Evolutionary conservation across 1,140 invertebrate species (phyloP).

Genomic region (Parapsyche elsis): DNA sequence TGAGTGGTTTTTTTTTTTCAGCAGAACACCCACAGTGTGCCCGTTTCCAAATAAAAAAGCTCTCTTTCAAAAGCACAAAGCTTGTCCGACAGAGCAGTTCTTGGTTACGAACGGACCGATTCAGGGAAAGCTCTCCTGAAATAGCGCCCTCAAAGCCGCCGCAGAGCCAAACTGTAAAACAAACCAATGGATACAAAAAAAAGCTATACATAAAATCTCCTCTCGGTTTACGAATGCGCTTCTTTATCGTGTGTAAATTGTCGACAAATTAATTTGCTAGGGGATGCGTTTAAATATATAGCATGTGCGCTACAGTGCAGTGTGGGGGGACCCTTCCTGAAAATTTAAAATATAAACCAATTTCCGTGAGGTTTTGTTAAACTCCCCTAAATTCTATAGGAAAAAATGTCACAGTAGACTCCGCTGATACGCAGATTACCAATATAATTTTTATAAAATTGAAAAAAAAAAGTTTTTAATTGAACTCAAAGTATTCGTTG

Average conservation of each 20-base stretch:
- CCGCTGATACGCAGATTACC: no score
- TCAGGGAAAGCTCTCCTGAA: conserved; percentile 3
- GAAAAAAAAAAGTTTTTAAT: not conserved
- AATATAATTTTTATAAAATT: not conserved
- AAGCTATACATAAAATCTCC: not conserved
- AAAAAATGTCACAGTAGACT: no score
- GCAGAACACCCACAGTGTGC: not conserved
- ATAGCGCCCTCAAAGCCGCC: not conserved
- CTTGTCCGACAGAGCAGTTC: not conserved
- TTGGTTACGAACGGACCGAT: not conserved
- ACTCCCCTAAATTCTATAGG: no score
- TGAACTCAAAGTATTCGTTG: not conserved
- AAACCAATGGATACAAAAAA: not conserved
- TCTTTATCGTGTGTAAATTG: not conserved
- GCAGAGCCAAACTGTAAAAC: not conserved
- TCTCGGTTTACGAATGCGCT: not conserved
- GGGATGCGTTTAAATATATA: no score
- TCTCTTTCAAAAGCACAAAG: not conserved
- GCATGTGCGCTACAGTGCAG: no score
- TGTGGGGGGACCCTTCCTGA: no score
- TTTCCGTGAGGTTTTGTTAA: no score
- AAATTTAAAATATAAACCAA: no score
- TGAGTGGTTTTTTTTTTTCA: no score
- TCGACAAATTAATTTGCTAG: no score
- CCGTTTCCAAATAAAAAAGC: conserved; percentile 4